Evolutionary conservation across 2,113 vertebrate genomes (phyloP), one percentile per base, ranked within the genome.

Genomic region (Salvelinus sp.): DNA sequence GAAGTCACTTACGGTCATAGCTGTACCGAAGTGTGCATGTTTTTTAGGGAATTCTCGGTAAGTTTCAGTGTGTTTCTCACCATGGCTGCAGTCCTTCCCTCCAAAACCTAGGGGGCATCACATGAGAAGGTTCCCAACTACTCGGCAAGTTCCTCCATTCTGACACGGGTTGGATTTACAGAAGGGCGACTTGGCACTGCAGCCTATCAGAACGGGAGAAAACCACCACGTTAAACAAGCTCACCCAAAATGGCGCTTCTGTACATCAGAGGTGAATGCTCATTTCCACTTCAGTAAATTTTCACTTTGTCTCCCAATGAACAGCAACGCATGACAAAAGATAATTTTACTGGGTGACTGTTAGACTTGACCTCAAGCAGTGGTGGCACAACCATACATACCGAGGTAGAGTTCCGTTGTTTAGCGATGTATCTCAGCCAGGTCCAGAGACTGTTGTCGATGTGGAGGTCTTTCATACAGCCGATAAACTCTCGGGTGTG

Each of bases 71-170:
- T 62, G n/a, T 62, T 22, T 77, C 95, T 97, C 89, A 99, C 97
- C 90, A 9, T 96, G 95, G 70, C 91, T 95, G 87, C 98, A 99
- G 87, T 99, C 97, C 86, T 97, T 98, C 78, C 98, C 97, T 79
- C 98, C 98, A 0, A 96, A 98, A 72, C 98, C 98, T 30, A 97
- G 88, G 0, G 97, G 97, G 82, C 98, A 99, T 96, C 95, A 30
- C 98, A 98, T 85, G 92, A 94, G 83, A 95, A 98, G 9, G 96
- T 96, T 96, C 96, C 98, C 98, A 98, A 89, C 93, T 96, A 96
- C 95, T 2, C 93, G 92, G 91, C 97, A 99, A 50, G 92, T 93
- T 70, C 97, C 98, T 0, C 93, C 96, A 0, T 98, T 99, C 90
- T 98, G 96, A 87, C 98, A 98, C 3, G 98, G 97, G 85, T 89